Evolutionary conservation across 2,888 invertebrate genomes (phyloP).

Genomic region (Anoplius nigerrimus): DNA sequence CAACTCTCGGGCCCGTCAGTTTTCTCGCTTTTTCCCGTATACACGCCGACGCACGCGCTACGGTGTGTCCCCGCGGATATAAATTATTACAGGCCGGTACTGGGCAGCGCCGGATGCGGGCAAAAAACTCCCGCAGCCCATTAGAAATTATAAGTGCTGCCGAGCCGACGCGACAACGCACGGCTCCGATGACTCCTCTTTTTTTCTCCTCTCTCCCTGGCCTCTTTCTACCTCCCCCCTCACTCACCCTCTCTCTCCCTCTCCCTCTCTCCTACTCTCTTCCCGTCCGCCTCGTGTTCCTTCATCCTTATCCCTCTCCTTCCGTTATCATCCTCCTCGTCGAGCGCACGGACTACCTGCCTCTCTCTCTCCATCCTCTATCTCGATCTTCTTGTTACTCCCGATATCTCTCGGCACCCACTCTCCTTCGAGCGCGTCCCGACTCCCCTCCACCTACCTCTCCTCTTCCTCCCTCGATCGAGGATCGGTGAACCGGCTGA

Average conservation of each 20-base stretch:
- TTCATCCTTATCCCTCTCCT: constrained; percentile 20
- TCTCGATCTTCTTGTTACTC: constrained; percentile 9
- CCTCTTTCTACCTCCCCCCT: constrained; percentile 1
- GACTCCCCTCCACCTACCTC: constrained; percentile 35
- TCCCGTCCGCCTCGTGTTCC: too few species aligned
- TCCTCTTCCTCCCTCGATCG: constrained; percentile 2
- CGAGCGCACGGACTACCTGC: too few species aligned
- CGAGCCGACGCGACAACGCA: constrained; percentile 24
- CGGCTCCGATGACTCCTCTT: constrained; percentile 13
- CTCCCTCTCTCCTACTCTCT: constrained; percentile 33
- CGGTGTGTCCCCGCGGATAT: constrained; percentile 36
- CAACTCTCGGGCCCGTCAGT: constrained; percentile 29
- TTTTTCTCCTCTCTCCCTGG: constrained; percentile 19
- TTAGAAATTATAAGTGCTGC: constrained; percentile 58
- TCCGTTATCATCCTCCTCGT: constrained; percentile 11
- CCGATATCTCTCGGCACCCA: too few species aligned
- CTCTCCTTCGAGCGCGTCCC: constrained; percentile 8
- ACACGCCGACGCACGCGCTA: background rate
- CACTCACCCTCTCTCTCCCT: constrained; percentile 14
- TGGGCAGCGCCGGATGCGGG: constrained; percentile 13
- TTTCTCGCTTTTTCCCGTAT: constrained; percentile 43
- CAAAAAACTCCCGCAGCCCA: constrained; percentile 43
- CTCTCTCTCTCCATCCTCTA: constrained; percentile 9
- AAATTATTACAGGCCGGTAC: constrained; percentile 43
- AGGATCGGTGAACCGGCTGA: constrained; percentile 47